phyloP scores from a whole-genome alignment of 2,113 vertebrate genomes.

The Scatophagus argus region DNA sequence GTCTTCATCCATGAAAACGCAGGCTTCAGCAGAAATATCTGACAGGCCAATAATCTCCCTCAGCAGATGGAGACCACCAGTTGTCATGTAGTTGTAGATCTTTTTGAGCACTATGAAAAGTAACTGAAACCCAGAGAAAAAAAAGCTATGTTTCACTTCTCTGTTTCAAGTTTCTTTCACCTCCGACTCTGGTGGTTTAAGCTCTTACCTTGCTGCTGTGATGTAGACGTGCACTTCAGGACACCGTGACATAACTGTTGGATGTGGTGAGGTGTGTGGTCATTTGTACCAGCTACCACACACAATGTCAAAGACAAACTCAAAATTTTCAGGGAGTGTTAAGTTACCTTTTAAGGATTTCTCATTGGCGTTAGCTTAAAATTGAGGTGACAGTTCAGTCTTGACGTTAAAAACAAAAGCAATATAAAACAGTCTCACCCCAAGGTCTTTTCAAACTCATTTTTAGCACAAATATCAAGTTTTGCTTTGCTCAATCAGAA shows the following conservation, averaged over 20 bases:
- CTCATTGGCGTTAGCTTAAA: not conserved
- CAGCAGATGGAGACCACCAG: not conserved
- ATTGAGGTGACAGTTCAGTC: not conserved
- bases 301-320: not conserved
- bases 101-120: not conserved
- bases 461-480: fast-evolving
- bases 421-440: not conserved
- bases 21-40: too few relatives aligned
- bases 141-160: not conserved
- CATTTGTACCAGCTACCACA: not conserved
- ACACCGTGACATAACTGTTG: not conserved
- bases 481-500: not conserved
- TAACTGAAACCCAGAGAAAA: not conserved
- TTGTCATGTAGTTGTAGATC: not conserved
- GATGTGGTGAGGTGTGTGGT: not conserved
- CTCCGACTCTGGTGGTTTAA: not conserved
- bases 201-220: not conserved
- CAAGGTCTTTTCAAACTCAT: not conserved
- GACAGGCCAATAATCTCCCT: too few relatives aligned
- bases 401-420: not conserved
- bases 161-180: not conserved
- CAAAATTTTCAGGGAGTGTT: not conserved
- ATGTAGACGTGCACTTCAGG: not conserved
- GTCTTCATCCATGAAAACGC: not conserved
- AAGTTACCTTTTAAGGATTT: not conserved